phyloP scores from a whole-genome alignment of 2,888 invertebrate species.

The Odontocolon sp. region DNA sequence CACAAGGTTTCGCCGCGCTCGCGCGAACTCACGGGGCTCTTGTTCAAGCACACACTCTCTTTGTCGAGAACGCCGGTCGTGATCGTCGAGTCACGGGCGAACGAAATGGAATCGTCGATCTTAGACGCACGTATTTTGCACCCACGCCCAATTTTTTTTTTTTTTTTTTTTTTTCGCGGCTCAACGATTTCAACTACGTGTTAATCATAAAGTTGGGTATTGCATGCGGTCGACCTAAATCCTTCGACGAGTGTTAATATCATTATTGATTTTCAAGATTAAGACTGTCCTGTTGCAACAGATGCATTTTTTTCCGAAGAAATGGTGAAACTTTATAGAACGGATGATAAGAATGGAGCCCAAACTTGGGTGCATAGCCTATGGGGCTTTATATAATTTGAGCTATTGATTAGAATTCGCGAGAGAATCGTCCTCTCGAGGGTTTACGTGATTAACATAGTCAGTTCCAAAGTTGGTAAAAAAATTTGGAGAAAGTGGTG shows the following conservation, averaged over 20 bases:
- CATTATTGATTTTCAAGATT: constrained; percentile 31
- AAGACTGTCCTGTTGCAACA: too few species aligned
- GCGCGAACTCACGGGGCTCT: constrained; percentile 61
- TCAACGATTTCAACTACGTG: constrained; percentile 5
- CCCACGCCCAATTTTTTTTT: neutral
- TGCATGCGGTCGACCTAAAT: constrained; percentile 20
- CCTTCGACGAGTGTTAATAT: constrained; percentile 1
- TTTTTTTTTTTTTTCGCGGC: constrained; percentile 7
- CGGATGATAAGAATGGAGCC: too few species aligned
- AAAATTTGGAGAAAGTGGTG: constrained; percentile 29
- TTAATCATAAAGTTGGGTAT: constrained; percentile 1
- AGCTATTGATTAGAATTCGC: too few species aligned
- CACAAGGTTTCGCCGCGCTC: constrained; percentile 74
- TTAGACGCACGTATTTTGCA: neutral
- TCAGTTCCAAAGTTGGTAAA: too few species aligned
- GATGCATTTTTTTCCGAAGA: too few species aligned
- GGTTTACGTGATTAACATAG: too few species aligned
- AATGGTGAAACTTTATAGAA: too few species aligned
- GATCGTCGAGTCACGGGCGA: neutral
- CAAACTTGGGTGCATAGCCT: too few species aligned
- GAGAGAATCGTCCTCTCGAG: too few species aligned
- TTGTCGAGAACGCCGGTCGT: constrained; percentile 33
- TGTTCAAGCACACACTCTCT: constrained; percentile 29
- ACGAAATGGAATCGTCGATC: constrained; percentile 12
- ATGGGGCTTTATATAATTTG: too few species aligned